A percentile compares a stretch with the other conserved stretches of the same genome.
phyloP scores from a whole-genome alignment of 2,888 invertebrate genomes.

The Zaprionus lineosus region DNA sequence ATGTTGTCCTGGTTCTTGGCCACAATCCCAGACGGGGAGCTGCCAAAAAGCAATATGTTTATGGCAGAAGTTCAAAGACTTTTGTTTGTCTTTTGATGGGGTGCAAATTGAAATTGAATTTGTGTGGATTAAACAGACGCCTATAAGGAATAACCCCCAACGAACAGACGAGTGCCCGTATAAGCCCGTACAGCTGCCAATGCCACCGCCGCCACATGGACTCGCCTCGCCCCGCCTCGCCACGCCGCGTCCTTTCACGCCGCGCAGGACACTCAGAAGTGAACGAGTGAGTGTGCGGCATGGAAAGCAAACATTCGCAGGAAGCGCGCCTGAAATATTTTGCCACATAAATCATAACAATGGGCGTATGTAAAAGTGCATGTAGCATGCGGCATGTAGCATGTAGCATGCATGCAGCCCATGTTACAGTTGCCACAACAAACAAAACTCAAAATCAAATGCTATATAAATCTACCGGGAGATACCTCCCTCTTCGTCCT shows the following conservation, averaged over 20 bases:
- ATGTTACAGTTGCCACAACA: conserved; percentile 47
- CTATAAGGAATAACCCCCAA: too few species aligned
- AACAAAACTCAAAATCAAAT: conserved; percentile 70
- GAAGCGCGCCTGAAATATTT: conserved; percentile 70
- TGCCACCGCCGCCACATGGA: too few species aligned
- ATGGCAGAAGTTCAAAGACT: conserved; percentile 75
- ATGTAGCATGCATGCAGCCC: conserved; percentile 34
- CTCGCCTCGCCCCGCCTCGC: too few species aligned
- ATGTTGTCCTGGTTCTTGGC: conserved; percentile 53
- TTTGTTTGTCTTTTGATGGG: conserved; percentile 75
- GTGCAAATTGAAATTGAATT: conserved; percentile 77
- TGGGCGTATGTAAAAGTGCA: conserved; percentile 70
- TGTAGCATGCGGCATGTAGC: conserved; percentile 20
- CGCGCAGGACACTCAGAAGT: conserved; percentile 15
- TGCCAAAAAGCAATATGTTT: conserved; percentile 71
- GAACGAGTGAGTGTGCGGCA: conserved; percentile 16
- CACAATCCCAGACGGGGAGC: conserved; percentile 41
- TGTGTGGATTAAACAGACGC: conserved; percentile 33
- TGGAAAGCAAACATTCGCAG: conserved; percentile 53
- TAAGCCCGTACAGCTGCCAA: too few species aligned
- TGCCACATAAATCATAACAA: conserved; percentile 74
- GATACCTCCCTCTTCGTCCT: neutral
- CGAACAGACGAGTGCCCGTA: too few species aligned
- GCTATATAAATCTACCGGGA: conserved; percentile 57
- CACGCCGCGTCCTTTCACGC: neutral